Conservation (phyloP, 2,888 invertebrate species). For the Quadroppia sp. region DNA sequence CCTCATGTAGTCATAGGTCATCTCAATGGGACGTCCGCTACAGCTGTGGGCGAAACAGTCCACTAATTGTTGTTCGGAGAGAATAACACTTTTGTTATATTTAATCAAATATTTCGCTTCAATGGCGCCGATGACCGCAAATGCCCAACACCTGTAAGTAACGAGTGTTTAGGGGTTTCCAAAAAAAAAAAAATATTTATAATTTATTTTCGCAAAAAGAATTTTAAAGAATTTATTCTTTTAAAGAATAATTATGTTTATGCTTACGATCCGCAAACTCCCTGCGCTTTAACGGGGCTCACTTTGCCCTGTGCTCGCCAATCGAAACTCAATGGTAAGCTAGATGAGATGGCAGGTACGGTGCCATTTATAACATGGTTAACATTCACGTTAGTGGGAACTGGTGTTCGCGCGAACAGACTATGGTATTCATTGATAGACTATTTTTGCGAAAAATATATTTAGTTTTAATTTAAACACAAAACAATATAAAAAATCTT, state of each 20-base stretch:
- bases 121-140: conserved; percentile 69
- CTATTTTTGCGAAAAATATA: too few species aligned
- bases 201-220: too few species aligned
- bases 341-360: too few species aligned
- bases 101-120: conserved; percentile 36
- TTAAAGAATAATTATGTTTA: too few species aligned
- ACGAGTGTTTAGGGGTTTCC: background rate
- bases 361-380: too few species aligned
- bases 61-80: conserved; percentile 40
- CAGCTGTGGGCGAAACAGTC: conserved; percentile 53
- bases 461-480: too few species aligned
- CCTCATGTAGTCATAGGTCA: conserved; percentile 51
- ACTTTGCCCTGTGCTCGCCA: conserved; percentile 81
- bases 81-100: background rate
- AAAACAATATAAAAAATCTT: background rate
- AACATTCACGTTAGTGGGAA: too few species aligned
- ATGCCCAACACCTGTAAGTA: conserved; percentile 73
- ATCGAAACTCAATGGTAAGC: conserved; percentile 65
- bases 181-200: background rate
- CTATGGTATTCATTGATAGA: too few species aligned
- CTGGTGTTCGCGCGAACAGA: too few species aligned
- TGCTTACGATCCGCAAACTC: conserved; percentile 69
- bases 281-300: conserved; percentile 81
- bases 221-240: too few species aligned
- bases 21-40: conserved; percentile 55